Evolutionary conservation across 2,113 vertebrate genomes (phyloP).

Genomic region (Loxodonta africana): DNA sequence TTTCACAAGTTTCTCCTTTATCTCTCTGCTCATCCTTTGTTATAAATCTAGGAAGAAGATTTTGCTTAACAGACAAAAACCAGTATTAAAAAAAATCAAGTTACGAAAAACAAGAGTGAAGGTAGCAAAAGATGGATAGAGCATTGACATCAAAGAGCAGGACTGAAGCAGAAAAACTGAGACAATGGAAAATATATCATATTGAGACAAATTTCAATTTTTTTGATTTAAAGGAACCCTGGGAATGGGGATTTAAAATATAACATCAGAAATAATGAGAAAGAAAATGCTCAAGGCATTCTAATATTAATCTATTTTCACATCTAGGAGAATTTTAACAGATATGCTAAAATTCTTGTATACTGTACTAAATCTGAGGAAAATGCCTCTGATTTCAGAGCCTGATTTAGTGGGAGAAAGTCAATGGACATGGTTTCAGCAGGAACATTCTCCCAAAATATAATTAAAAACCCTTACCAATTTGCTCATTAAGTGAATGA

Average conservation of each 20-base stretch:
- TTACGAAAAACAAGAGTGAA: neutral
- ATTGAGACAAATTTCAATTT: conserved; percentile 21
- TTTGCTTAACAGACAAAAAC: neutral
- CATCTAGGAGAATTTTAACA: neutral
- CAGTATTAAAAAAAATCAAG: neutral
- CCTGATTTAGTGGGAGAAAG: conserved; percentile 14
- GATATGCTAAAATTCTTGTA: neutral
- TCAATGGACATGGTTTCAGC: conserved; percentile 1
- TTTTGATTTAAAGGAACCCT: neutral
- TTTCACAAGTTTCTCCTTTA: neutral
- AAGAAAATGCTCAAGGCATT: neutral
- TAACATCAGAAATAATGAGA: neutral
- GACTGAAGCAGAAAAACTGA: neutral
- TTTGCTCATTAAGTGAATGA: conserved; percentile 59
- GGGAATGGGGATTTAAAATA: conserved; percentile 8
- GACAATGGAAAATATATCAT: neutral
- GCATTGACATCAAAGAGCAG: conserved; percentile 21
- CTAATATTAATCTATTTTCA: neutral
- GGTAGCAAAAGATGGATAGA: neutral
- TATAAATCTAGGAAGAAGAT: neutral
- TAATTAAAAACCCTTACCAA: conserved; percentile 30
- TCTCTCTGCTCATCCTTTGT: neutral
- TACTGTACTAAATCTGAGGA: neutral
- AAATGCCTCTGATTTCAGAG: conserved; percentile 34
- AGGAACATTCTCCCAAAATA: conserved; percentile 29